Base-by-base conservation (phyloP, 2,113 vertebrate species). In the Rafetus swinhoei region DNA sequence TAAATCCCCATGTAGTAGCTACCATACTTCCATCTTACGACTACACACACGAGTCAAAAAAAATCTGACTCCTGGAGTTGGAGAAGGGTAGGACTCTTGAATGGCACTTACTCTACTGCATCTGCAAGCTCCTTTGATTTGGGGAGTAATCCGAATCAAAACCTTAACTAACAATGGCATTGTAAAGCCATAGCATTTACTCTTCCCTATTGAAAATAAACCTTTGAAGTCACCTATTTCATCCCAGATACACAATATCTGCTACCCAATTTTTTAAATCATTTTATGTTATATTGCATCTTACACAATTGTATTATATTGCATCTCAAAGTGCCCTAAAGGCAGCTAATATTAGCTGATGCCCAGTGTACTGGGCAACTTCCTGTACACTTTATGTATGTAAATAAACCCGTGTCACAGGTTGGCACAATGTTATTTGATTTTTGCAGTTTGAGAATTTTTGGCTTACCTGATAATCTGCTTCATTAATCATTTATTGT, bases 21-120 rank as follows among this genome's bases (percentile, higher is more conserved):
- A 84, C 62, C 5, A 1, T 80, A 81, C 24, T 85, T 90, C 59
- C 2, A 1, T 16, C 21, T 29, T 15, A 90, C 79, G 35, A 13
- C 22, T 83, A 45, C 1, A 29, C 74, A 87, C 5, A 52, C 84
- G 76, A 32, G 85, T 69, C 2, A 69, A 69, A 92, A 56, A 56
- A 84, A 87, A 91, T 5, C 1, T 0, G 0, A 87, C 27, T n/a
- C 65, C 25, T 11, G 16, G 14, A n/a, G 14, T 18, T 69, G 65
- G 16, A 32, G 4, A n/a, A n/a, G 32, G 15, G 53, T 6, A 69
- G 29, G 65, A 32, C 32, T 69, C 65, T 69, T 69, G 32, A n/a
- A n/a, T 69, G 65, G 12, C 32, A 69, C 14, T 32, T 69, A 29
- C 12, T 69, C 16, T 7, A n/a, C 65, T 16, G 15, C 65, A 69